These are phyloP conservation scores for Hydropsyche tenuis DNA, from an alignment of 1,140 invertebrate genomes.

Conservation along the genomic window DNA sequence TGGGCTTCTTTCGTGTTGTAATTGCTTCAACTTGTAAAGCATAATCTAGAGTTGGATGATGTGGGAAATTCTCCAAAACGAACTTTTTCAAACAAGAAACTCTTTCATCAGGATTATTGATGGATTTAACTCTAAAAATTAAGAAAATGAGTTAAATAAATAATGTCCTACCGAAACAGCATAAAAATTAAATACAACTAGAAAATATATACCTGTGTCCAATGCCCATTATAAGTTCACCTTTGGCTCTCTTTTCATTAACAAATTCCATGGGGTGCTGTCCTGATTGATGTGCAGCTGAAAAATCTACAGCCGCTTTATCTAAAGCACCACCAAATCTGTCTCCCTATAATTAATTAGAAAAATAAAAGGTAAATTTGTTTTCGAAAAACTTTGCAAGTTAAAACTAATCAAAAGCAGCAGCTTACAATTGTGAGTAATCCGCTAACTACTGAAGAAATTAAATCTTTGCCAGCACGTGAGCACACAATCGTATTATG, in stretches of 20 bases:
- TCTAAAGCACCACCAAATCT: conserved; percentile 98
- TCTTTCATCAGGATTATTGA: conserved; percentile 99
- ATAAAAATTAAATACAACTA: not conserved
- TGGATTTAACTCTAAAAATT: conserved; percentile 90
- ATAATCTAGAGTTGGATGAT: conserved; percentile 91
- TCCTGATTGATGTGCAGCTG: conserved; percentile 92
- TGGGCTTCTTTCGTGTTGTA: conserved; percentile 99
- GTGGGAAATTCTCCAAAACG: conserved; percentile 91
- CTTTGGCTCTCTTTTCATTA: conserved; percentile 95
- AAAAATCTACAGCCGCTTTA: conserved; percentile 95
- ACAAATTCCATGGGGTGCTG: conserved; percentile 98
- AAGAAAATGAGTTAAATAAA: conserved; percentile 10
- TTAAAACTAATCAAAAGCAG: not conserved
- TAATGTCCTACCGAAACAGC: not conserved
- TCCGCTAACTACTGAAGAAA: conserved; percentile 96
- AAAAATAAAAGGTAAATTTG: conserved; percentile 26
- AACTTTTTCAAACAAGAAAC: conserved; percentile 97
- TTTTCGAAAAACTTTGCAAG: not conserved
- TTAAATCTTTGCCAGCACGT: conserved; percentile 97
- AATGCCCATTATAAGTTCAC: conserved; percentile 99
- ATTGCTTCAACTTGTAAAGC: conserved; percentile 98
- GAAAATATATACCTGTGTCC: conserved; percentile 71
- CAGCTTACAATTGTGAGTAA: conserved; percentile 92
- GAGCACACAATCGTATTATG: conserved; percentile 99
- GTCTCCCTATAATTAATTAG: conserved; percentile 80